Evolutionary conservation across 2,797 vertebrate genomes (phyloP).

Genomic region (Moxostoma hubbsi): DNA sequence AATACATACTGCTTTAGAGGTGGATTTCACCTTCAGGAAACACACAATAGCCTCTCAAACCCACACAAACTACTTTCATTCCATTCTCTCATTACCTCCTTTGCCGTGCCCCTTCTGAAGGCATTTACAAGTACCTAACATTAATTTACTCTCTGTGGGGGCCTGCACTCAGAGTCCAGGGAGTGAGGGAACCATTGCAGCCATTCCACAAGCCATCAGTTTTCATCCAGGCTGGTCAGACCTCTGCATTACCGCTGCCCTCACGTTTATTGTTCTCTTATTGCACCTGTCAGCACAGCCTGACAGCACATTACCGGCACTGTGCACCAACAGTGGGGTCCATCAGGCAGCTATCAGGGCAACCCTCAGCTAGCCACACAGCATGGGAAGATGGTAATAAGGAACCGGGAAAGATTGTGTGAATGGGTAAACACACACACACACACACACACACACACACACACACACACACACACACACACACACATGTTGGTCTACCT

Average conservation of each 20-base stretch:
- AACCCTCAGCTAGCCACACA: constrained; percentile 46
- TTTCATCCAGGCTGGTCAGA: constrained; percentile 83
- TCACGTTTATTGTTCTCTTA: constrained; percentile 82
- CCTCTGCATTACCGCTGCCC: constrained; percentile 85
- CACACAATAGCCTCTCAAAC: constrained; percentile 11
- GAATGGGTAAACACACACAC: constrained; percentile 15
- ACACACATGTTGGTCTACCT: too few relatives aligned
- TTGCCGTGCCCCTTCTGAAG: background rate
- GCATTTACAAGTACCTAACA: constrained; percentile 76
- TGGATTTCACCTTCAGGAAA: constrained; percentile 18
- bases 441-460: constrained; percentile 56
- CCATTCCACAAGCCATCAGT: constrained; percentile 88
- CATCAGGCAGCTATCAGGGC: constrained; percentile 78
- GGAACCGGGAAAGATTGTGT: constrained; percentile 3
- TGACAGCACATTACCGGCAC: constrained; percentile 57
- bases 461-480: background rate
- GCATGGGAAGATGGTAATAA: constrained; percentile 36
- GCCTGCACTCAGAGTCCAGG: constrained; percentile 69
- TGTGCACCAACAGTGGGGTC: constrained; percentile 74
- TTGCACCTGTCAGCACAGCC: constrained; percentile 83
- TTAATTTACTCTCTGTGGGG: constrained; percentile 82
- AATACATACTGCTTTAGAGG: background rate
- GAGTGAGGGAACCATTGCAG: constrained; percentile 77
- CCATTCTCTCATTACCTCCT: constrained; percentile 25
- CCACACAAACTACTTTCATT: constrained; percentile 47